Evolutionary conservation across 2,888 invertebrate species (phyloP), one percentile per base, ranked within the genome.

Genomic region (Aromia moschata): DNA sequence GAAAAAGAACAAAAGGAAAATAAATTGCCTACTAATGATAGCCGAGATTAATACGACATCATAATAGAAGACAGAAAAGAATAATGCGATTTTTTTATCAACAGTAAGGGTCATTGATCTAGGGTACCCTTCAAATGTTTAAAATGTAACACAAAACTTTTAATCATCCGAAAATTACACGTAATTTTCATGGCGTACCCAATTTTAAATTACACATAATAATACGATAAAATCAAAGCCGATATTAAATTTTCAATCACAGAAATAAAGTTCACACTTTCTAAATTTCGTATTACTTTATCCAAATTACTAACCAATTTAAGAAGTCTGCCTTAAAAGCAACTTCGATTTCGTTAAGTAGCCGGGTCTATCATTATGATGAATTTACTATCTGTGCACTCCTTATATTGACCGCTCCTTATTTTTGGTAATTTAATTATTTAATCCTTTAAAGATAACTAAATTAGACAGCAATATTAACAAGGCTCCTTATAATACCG

Each of bases 261-360:
- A 37, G 11, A 47, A 17, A 47, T 36, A 37, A 11, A 12, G 2
- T 47, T 47, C 47, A 20, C 47, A 47, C 47, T 47, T 43, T 43
- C 47, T 36, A 36, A 14, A 31, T 10, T 11, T 16, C 31, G 16
- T 46, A 17, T 46, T 30, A 46, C 31, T 46, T 46, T 31, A 46
- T 46, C 45, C 17, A 40, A 40, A 40, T 40, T 40, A 40, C 17
- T 16, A 31, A 46, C 45, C 33, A 46, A 46, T 46, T 30, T 46
- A 46, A 33, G 31, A 45, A 14, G 14, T 10, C 45, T 30, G 30
- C n/a, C 15, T 46, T 33, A 46, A 46, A 46, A 25, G 17, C 40
- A 40, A 40, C 17, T 40, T 40, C n/a, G 17, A 40, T 40, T n/a
- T 40, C 10, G 17, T 40, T 16, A 15, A 2, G 4, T n/a, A 9